Conservation (phyloP, 2,888 invertebrate species). For the Euspilapteryx auroguttella region DNA sequence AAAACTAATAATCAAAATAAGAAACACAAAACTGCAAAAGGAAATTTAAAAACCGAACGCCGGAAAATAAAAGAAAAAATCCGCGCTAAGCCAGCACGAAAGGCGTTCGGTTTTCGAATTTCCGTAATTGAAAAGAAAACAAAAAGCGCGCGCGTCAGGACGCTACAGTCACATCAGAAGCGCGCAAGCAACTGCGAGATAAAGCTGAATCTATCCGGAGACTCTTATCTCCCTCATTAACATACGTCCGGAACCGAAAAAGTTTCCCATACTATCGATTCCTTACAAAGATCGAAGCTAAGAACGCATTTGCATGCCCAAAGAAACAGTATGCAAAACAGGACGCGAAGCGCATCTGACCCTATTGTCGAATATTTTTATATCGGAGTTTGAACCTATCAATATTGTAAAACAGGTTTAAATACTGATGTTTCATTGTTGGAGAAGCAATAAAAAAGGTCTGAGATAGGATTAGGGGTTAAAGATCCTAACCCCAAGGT, state of each 20-base stretch:
- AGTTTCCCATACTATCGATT: conserved; percentile 35
- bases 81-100: too few species aligned
- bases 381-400: conserved; percentile 37
- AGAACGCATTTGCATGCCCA: conserved; percentile 36
- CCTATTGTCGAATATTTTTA: conserved; percentile 37
- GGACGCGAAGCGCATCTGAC: conserved; percentile 20
- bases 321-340: conserved; percentile 53
- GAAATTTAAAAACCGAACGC: conserved; percentile 5
- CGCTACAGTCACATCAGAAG: conserved; percentile 37
- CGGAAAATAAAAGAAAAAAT: conserved; percentile 10
- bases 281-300: conserved; percentile 27
- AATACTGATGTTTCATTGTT: conserved; percentile 36
- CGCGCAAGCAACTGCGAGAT: too few species aligned
- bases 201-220: too few species aligned
- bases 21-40: not conserved
- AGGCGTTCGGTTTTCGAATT: conserved; percentile 12
- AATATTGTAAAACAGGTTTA: conserved; percentile 55
- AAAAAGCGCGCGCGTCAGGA: conserved; percentile 18
- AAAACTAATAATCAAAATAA: conserved; percentile 4
- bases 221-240: conserved; percentile 48
- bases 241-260: conserved; percentile 29
- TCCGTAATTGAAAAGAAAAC: too few species aligned
- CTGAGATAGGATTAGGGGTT: conserved; percentile 1
- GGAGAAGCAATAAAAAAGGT: conserved; percentile 11
- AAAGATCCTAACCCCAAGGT: conserved; percentile 11